Percentiles rank a stretch among this genome's conserved stretches.
Conservation (phyloP, 2,888 invertebrate genomes). For the Elegia similella region DNA sequence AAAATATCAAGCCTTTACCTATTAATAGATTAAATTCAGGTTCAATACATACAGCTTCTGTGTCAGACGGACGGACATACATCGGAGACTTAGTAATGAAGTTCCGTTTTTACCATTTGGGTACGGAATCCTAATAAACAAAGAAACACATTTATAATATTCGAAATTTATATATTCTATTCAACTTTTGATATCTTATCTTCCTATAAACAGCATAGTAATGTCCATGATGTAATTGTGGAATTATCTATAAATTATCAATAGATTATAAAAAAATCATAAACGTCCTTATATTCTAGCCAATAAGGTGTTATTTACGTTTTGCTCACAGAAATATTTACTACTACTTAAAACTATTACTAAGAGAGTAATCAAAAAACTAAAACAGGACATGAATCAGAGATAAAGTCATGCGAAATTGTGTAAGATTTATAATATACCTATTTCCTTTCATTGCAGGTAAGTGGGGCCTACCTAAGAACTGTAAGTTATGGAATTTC, state of each 20-base stretch:
- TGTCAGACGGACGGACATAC: no score
- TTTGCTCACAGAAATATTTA: no score
- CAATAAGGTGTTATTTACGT: neutral
- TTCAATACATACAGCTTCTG: no score
- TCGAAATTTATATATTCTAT: no score
- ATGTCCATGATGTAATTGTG: neutral
- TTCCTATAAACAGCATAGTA: neutral
- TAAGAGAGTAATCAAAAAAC: constrained; percentile 40
- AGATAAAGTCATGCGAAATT: constrained; percentile 21
- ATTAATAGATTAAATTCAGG: no score
- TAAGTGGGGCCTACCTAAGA: constrained; percentile 34
- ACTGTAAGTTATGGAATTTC: constrained; percentile 7
- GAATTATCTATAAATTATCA: neutral
- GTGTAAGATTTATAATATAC: constrained; percentile 37
- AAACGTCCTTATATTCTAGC: neutral
- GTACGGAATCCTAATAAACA: no score
- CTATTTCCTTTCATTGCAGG: constrained; percentile 46
- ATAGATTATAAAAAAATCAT: neutral
- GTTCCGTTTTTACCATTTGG: no score
- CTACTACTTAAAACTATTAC: constrained; percentile 29
- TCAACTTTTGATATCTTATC: neutral
- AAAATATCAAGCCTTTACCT: no score
- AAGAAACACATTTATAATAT: no score
- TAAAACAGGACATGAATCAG: constrained; percentile 35
- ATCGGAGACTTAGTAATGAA: no score